Evolutionary conservation across 2,888 invertebrate species (phyloP).

Genomic region (Amaurobius ferox): DNA sequence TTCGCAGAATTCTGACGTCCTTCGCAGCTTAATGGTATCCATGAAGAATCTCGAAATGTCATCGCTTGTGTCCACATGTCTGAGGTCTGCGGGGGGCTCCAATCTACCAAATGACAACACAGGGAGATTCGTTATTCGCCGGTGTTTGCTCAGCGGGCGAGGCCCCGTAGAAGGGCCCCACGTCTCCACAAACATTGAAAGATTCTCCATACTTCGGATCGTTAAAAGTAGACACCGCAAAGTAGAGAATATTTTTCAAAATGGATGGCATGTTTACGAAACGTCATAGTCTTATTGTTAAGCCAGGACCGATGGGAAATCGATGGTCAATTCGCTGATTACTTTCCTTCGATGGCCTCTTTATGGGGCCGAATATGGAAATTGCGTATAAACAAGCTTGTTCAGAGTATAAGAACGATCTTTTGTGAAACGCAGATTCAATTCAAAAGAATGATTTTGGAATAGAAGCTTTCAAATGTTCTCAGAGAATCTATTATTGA

Average conservation of each 20-base stretch:
- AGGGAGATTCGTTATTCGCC: background rate
- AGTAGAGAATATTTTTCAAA: background rate
- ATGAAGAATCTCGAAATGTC: conserved; percentile 45
- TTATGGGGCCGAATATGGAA: background rate
- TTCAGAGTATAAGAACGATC: background rate
- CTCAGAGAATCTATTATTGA: too few species aligned
- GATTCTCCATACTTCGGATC: background rate
- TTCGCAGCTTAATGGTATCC: conserved; percentile 1
- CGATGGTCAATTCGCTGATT: conserved; percentile 3
- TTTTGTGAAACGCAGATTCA: background rate
- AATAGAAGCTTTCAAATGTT: too few species aligned
- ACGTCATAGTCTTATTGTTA: background rate
- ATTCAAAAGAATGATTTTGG: background rate
- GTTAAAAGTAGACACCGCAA: background rate
- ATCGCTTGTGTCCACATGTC: conserved; percentile 64
- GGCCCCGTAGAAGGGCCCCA: conserved; percentile 19
- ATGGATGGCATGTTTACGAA: background rate
- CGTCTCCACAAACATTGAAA: background rate
- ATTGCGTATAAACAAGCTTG: background rate
- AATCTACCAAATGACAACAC: conserved; percentile 63
- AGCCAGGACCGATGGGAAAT: background rate
- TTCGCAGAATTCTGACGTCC: conserved; percentile 7
- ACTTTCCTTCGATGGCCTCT: background rate
- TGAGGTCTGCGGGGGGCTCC: conserved; percentile 48
- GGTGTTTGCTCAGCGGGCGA: conserved; percentile 58